Base-by-base conservation (phyloP, 2,888 invertebrate species). In the Mechanitis messenoides region DNA sequence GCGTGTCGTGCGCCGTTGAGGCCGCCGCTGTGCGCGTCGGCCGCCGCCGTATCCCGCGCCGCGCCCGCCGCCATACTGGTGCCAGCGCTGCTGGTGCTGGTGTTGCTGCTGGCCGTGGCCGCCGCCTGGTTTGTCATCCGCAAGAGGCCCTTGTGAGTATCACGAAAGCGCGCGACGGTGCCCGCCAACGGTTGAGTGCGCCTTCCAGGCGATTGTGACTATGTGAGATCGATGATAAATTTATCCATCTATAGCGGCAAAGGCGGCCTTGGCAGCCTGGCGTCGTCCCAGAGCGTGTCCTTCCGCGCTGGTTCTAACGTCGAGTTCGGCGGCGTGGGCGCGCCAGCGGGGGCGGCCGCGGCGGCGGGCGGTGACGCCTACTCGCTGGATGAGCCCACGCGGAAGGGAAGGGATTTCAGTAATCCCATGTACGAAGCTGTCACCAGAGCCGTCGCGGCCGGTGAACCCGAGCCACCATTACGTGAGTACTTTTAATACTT, bases 361-460 rank as follows among this genome's bases (percentile, higher is more conserved):
- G 74, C 42, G 80, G 94, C 95, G 75, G 93, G 93, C 79, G 94
- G 95, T 75, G 93, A 94, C 50, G 95, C 95, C 63, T 96, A 96
- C 84, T 94, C 89, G 59, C 78, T 96, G 74, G 95, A 95, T 74
- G 95, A 96, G 67, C 92, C 75, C 45, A 75, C 81, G 71, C 92
- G 93, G 71, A 96, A 96, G 83, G 94, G 94, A 62, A 91, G 98
- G 59, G 98, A 99, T 86, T 99, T 99, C 91, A 95, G 96, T 77
- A 99, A 99, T 90, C 98, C 98, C 56, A 98, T 98, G 96, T 99
- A 98, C 85, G 98, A 99, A 78, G 97, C 96, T 56, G 95, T 95
- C 60, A 94, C 94, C 70, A 91, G 93, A 68, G 92, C 92, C 58
- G 92, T 92, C 68, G 78, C 76, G 46, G 74, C 78, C 45, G 80